phyloP scores from a whole-genome alignment of 1,140 invertebrate species.

The Trichonephila inaurata region DNA sequence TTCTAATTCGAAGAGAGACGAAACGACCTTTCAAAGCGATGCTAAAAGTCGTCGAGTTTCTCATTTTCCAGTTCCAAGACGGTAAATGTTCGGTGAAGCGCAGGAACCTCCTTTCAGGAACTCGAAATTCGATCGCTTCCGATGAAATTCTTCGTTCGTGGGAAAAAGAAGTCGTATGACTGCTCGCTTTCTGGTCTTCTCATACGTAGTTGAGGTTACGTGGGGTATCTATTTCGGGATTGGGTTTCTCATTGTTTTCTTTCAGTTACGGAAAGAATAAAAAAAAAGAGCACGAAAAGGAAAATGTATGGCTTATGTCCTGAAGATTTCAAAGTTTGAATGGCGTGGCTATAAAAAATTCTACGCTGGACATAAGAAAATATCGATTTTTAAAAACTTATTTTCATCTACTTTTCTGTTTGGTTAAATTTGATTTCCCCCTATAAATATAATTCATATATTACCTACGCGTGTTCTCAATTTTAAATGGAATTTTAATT shows the following conservation, averaged over 20 bases:
- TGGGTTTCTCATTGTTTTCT: constrained; percentile 24
- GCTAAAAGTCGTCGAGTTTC: constrained; percentile 36
- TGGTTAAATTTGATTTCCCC: too few species aligned
- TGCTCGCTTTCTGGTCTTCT: constrained; percentile 8
- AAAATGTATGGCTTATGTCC: background rate
- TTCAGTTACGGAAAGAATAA: background rate
- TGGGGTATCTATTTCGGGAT: background rate
- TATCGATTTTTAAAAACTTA: too few species aligned
- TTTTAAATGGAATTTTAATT: too few species aligned
- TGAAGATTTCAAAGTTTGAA: background rate
- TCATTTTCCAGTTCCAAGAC: constrained; percentile 32
- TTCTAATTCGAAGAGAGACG: constrained; percentile 6
- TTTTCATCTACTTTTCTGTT: too few species aligned
- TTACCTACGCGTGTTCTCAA: too few species aligned
- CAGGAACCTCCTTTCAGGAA: constrained; percentile 15
- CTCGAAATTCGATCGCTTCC: constrained; percentile 55
- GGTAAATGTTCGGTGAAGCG: constrained; percentile 11
- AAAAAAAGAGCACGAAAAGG: background rate
- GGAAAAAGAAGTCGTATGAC: constrained; percentile 49
- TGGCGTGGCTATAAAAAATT: too few species aligned
- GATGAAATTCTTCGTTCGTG: constrained; percentile 54
- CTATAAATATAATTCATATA: too few species aligned
- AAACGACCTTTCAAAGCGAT: background rate
- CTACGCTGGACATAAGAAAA: too few species aligned
- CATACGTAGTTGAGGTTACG: constrained; percentile 18